phyloP scores from a whole-genome alignment of 2,888 invertebrate genomes.

The Neuroscelio doddi region DNA sequence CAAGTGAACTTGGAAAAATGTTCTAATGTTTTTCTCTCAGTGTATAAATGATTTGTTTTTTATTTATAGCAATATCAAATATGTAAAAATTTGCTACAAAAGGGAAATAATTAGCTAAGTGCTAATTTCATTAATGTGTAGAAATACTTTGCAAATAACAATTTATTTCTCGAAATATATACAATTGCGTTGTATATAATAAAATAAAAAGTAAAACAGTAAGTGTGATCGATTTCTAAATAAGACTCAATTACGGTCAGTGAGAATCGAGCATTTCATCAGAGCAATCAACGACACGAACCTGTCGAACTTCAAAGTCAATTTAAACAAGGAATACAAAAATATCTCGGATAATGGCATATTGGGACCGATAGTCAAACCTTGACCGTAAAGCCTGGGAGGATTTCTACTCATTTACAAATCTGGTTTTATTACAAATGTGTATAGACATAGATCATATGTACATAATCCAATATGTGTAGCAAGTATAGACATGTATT shows the following conservation, averaged over 20 bases:
- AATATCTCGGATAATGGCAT: constrained; percentile 3
- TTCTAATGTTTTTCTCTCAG: no score
- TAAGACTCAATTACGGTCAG: constrained; percentile 2
- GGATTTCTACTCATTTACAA: constrained; percentile 6
- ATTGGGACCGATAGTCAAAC: constrained; percentile 9
- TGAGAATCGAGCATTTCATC: constrained; percentile 4
- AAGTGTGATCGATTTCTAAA: background rate
- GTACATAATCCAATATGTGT: constrained; percentile 1
- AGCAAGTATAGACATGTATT: constrained; percentile 1
- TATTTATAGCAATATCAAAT: no score
- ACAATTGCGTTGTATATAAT: background rate
- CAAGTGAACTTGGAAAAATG: no score
- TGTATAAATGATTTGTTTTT: no score
- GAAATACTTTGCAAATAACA: no score
- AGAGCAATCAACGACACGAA: constrained; percentile 9
- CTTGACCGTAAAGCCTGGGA: constrained; percentile 10
- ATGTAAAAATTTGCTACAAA: no score
- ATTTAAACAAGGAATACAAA: background rate
- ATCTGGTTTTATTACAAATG: constrained; percentile 11
- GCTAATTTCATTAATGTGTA: no score
- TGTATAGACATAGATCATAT: background rate
- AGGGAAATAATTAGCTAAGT: no score
- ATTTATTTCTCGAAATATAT: background rate
- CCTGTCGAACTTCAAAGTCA: constrained; percentile 4
- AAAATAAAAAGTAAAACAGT: background rate